Evolutionary conservation across 2,113 vertebrate genomes (phyloP).

Genomic region (Cacatua alba): DNA sequence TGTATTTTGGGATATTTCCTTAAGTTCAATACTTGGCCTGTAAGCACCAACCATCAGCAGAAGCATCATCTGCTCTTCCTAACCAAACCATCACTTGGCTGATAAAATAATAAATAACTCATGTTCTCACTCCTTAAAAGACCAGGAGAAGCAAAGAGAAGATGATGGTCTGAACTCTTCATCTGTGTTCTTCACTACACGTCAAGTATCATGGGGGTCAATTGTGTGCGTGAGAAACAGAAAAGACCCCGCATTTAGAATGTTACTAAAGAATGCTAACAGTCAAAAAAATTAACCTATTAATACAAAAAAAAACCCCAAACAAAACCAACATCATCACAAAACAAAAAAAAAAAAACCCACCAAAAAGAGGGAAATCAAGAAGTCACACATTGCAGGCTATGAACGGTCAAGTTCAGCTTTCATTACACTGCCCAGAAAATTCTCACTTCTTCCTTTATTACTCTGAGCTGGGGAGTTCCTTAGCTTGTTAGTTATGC

Average conservation of each 20-base stretch:
- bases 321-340: too few species aligned
- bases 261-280: not conserved
- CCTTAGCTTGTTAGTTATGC: conserved; percentile 36
- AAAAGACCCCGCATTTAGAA: not conserved
- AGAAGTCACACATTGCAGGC: not conserved
- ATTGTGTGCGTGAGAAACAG: not conserved
- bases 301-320: not conserved
- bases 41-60: not conserved
- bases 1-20: not conserved
- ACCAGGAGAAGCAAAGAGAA: not conserved
- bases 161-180: not conserved
- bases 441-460: conserved; percentile 5
- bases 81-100: not conserved
- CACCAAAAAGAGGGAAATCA: not conserved
- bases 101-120: not conserved
- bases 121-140: not conserved
- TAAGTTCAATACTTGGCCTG: not conserved
- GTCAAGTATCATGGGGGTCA: not conserved
- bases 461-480: not conserved
- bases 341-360: not conserved
- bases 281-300: not conserved
- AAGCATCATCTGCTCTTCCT: not conserved
- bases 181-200: not conserved
- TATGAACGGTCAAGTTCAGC: not conserved
- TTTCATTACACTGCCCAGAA: not conserved